Evolutionary conservation across 2,113 vertebrate species (phyloP), one percentile per base, ranked within the genome.

Genomic region (Deroptyus accipitrinus): DNA sequence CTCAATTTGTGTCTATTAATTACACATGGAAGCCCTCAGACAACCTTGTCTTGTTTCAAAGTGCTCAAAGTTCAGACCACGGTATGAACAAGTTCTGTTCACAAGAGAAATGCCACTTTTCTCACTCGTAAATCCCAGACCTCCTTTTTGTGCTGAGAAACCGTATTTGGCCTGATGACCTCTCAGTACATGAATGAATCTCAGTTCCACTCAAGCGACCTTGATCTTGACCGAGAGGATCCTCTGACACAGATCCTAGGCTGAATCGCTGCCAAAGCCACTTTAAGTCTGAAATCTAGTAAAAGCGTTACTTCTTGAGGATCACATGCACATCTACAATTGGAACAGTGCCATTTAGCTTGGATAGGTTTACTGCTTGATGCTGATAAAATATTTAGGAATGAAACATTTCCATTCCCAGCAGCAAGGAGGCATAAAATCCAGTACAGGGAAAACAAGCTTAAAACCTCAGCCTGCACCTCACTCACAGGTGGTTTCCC

Each of bases 281-380:
- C 67, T 59, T 13, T 3, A 11, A 30, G 7, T 2, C 73, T 55
- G 48, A 66, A n/a, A 49, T 12, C 17, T 9, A 63, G 19, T 8
- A 9, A 5, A 57, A 75, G 6, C 1, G 1, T 20, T 13, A 4
- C 27, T 64, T 30, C 73, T 28, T 2, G 7, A 64, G 27, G 28
- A 20, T 11, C 11, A 5, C 3, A 4, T 2, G 5, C 35, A 37
- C 5, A 6, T 7, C 42, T 2, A 23, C 18, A 28, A 4, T 7
- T 4, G 55, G 66, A 44, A 31, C 14, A 2, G 27, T 25, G 75
- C 31, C 18, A 15, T 0, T 7, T 1, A 59, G 10, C 54, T 35
- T 17, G 30, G 25, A 19, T 8, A 78, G 12, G 18, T 19, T 6
- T n/a, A 35, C 46, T 37, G 25, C 48, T 35, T 42, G 33, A 2